These are phyloP conservation scores for Ophion ellenae DNA, from an alignment of 2,888 invertebrate species.

Conservation along the genomic window DNA sequence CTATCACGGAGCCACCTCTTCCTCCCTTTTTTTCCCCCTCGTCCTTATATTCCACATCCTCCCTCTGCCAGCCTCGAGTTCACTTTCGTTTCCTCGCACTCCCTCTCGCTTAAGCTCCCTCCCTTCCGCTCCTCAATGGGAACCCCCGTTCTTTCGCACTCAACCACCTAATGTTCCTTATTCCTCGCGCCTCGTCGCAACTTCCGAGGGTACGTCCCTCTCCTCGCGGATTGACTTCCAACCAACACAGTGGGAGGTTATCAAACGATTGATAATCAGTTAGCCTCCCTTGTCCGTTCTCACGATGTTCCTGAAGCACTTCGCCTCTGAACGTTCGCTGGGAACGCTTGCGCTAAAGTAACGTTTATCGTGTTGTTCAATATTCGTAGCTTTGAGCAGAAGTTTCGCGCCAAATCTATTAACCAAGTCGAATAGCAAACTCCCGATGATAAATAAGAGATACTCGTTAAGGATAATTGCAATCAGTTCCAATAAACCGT, in stretches of 20 bases:
- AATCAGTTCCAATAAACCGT: conserved; percentile 45
- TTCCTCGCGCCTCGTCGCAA: conserved; percentile 30
- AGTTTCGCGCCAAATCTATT: background rate
- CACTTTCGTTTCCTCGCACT: conserved; percentile 69
- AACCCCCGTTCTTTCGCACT: conserved; percentile 69
- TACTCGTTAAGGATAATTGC: conserved; percentile 38
- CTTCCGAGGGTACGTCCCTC: background rate
- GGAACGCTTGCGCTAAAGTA: background rate
- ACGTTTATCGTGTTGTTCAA: background rate
- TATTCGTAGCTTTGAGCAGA: background rate
- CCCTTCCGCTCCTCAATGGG: conserved; percentile 72
- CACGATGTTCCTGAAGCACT: background rate
- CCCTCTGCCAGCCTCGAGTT: conserved; percentile 75
- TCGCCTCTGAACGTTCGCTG: background rate
- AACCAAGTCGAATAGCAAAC: background rate
- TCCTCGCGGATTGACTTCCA: conserved; percentile 5
- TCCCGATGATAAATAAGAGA: conserved; percentile 22
- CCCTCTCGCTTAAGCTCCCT: conserved; percentile 77
- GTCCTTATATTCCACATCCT: conserved; percentile 63
- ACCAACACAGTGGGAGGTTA: background rate
- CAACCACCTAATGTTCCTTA: conserved; percentile 52
- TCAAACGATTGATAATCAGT: background rate
- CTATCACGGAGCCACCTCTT: conserved; percentile 82
- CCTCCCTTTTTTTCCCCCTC: conserved; percentile 63
- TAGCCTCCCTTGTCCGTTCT: background rate